phyloP scores from a whole-genome alignment of 1,140 invertebrate species.

The Leguminivora glycinivorella region DNA sequence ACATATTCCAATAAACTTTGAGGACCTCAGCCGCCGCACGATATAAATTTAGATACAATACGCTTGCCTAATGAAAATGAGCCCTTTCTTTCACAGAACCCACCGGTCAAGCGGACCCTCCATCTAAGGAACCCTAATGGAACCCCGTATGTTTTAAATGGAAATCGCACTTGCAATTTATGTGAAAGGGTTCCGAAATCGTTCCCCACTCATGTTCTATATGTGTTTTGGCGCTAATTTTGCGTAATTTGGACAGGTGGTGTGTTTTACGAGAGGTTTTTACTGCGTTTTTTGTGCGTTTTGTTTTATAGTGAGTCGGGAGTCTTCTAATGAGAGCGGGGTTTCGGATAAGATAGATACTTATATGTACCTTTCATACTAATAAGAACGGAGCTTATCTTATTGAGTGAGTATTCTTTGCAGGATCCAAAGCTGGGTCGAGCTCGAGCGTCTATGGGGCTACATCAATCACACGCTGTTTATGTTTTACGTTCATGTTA shows the following conservation, averaged over 20 bases:
- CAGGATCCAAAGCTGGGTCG: too few relatives aligned
- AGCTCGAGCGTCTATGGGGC: too few relatives aligned
- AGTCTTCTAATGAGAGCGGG: conserved; percentile 37
- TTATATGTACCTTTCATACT: neutral
- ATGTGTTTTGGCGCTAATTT: conserved; percentile 53
- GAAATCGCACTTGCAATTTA: conserved; percentile 73
- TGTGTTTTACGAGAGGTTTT: conserved; percentile 30
- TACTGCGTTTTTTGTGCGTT: conserved; percentile 32
- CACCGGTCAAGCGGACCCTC: conserved; percentile 61
- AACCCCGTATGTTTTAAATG: conserved; percentile 63
- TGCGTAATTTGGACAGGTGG: conserved; percentile 37
- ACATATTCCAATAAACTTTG: conserved; percentile 44
- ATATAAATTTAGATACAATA: conserved; percentile 63
- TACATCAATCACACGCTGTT: too few relatives aligned
- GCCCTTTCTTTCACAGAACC: conserved; percentile 64
- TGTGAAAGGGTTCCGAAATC: conserved; percentile 62
- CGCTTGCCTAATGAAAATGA: conserved; percentile 73
- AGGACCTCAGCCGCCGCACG: conserved; percentile 42
- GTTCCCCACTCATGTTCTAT: conserved; percentile 51
- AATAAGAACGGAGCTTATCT: neutral
- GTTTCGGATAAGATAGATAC: conserved; percentile 33
- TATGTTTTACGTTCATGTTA: too few relatives aligned
- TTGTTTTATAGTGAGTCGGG: conserved; percentile 14
- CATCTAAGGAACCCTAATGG: conserved; percentile 58
- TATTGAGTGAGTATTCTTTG: too few relatives aligned